These are phyloP conservation scores for Leucania comma DNA, from an alignment of 2,888 invertebrate species.

Conservation along the genomic window DNA sequence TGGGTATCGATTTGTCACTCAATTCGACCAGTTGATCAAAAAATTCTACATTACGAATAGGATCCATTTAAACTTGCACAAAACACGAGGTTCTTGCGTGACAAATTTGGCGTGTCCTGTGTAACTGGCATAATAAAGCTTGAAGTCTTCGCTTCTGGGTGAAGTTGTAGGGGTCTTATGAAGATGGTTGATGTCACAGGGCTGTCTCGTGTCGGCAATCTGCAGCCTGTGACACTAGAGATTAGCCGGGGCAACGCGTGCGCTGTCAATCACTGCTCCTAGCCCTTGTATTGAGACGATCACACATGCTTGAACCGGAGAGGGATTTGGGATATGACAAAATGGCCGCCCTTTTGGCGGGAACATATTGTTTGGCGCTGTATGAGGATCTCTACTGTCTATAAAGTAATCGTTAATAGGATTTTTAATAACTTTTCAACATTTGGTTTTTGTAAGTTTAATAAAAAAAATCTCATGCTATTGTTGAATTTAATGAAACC, in stretches of 20 bases:
- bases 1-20: conserved; percentile 19
- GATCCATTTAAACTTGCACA: conserved; percentile 66
- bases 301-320: conserved; percentile 69
- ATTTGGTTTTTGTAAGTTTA: neutral
- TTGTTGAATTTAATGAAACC: conserved; percentile 12
- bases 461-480: neutral
- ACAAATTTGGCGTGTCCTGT: conserved; percentile 44
- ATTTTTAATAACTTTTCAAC: neutral
- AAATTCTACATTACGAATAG: conserved; percentile 40
- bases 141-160: conserved; percentile 20
- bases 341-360: conserved; percentile 59
- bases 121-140: conserved; percentile 11
- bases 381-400: conserved; percentile 1
- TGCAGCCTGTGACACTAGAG: conserved; percentile 76
- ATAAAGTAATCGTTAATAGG: neutral
- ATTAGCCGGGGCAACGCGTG: conserved; percentile 77
- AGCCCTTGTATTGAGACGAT: conserved; percentile 69
- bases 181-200: conserved; percentile 57
- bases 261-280: conserved; percentile 78
- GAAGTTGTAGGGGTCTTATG: conserved; percentile 22
- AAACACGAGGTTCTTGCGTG: conserved; percentile 46
- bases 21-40: conserved; percentile 2
- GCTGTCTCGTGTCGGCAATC: conserved; percentile 68
- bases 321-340: conserved; percentile 67
- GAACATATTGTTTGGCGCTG: conserved; percentile 21